Conservation (phyloP, 2,888 invertebrate species). For the Drosophila nr. fundita region DNA sequence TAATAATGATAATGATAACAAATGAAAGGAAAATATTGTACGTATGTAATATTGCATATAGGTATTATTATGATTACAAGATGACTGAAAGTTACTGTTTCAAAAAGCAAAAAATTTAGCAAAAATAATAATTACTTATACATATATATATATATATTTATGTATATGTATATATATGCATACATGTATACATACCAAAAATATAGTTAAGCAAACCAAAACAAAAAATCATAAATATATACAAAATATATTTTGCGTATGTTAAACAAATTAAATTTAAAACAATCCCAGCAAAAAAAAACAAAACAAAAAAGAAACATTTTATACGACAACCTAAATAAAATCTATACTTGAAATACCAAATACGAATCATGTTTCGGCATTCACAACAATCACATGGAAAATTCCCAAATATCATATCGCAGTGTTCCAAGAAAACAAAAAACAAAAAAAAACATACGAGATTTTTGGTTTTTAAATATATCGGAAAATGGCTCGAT, state of each 20-base stretch:
- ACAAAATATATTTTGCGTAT: constrained; percentile 84
- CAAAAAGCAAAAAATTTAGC: constrained; percentile 65
- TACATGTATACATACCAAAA: constrained; percentile 12
- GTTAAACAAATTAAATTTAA: constrained; percentile 65
- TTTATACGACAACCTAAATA: constrained; percentile 71
- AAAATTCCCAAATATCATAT: constrained; percentile 26
- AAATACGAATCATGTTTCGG: constrained; percentile 31
- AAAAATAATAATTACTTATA: constrained; percentile 58
- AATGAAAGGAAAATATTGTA: constrained; percentile 54
- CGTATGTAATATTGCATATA: constrained; percentile 69
- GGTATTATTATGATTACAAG: constrained; percentile 75
- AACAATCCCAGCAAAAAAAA: constrained; percentile 44
- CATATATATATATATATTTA: constrained; percentile 52
- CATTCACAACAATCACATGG: constrained; percentile 27
- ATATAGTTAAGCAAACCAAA: constrained; percentile 55
- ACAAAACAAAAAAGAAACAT: constrained; percentile 39
- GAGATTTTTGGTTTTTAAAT: constrained; percentile 29
- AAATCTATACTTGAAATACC: constrained; percentile 50
- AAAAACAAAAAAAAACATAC: constrained; percentile 6
- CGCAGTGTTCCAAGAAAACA: constrained; percentile 35
- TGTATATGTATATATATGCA: constrained; percentile 58
- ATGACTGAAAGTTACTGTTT: constrained; percentile 81
- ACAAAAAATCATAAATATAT: constrained; percentile 59
- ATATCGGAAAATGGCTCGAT: constrained; percentile 29
- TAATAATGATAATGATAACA: constrained; percentile 11